Evolutionary conservation across 2,888 invertebrate species (phyloP), one percentile per base, ranked within the genome.

Genomic region (Leucania comma): DNA sequence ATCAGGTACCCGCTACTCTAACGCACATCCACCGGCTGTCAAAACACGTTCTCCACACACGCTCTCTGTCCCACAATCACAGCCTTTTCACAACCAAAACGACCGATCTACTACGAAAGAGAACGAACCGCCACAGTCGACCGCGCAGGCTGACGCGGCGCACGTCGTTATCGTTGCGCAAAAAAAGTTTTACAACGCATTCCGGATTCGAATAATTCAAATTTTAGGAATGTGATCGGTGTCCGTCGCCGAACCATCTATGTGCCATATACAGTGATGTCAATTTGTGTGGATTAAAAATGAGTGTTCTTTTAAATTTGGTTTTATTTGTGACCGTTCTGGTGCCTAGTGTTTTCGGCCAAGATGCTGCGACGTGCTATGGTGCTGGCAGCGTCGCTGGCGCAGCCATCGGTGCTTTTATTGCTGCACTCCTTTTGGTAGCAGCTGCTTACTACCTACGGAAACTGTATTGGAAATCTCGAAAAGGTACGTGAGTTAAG

Each of bases 321-420:
- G 90, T 95, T 90, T 87, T 85, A 78, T 83, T 94, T 87, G 95
- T 94, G 93, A 92, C 93, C 90, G 91, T 93, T 89, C 87, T 93
- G 82, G 89, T 95, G 91, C 93, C 93, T 87, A 90, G 93, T 92
- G 95, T 93, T 89, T 93, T 93, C 85, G 94, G 94, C 84, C 95
- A 95, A 90, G 94, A 94, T 89, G 91, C 91, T 86, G 91, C 89
- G 75, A 91, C 92, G 87, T 97, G 97, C 93, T 97, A 97, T 93
- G 97, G 97, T 85, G 96, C 97, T 86, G 97, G 97, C 81, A 97
- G 97, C 89, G 96, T 98, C 75, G 97, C 97, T 72, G 97, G 97
- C 73, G 97, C 97, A 81, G 97, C 98, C 75, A 96, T 98, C 84
- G 97, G 97, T 86, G 97, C 97, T 83, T 97, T 97, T 89, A 89